Conservation (phyloP, 1,140 invertebrate genomes). For the Papilio aristodemus region DNA sequence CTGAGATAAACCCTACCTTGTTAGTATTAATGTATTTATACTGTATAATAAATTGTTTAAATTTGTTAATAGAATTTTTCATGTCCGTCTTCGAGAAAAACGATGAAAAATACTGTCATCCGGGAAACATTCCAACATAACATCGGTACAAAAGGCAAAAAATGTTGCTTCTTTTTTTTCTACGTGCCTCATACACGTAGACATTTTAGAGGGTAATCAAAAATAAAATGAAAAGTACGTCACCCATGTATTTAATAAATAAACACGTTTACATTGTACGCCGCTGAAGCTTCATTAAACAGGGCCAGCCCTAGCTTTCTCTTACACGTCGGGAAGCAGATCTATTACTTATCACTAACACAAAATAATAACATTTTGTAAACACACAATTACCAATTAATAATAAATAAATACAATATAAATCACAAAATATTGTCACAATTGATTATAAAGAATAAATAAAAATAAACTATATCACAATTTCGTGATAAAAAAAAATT, state of each 20-base stretch:
- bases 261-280: slow-evolving; percentile 68
- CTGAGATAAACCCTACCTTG: slow-evolving; percentile 63
- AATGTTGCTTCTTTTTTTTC: no score
- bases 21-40: slow-evolving; percentile 51
- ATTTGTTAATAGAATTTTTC: no score
- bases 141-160: no score
- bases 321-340: slow-evolving; percentile 52
- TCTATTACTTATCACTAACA: slow-evolving; percentile 39
- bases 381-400: slow-evolving; percentile 7
- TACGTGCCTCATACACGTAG: slow-evolving; percentile 39
- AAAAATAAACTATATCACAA: not conserved
- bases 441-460: not conserved
- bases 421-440: slow-evolving; percentile 26
- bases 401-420: slow-evolving; percentile 7
- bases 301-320: slow-evolving; percentile 59
- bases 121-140: no score
- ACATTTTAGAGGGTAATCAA: slow-evolving; percentile 32
- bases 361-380: slow-evolving; percentile 30
- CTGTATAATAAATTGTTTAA: no score
- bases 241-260: slow-evolving; percentile 66
- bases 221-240: slow-evolving; percentile 41
- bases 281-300: slow-evolving; percentile 58
- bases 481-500: slow-evolving; percentile 2
- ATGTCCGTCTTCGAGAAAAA: no score
- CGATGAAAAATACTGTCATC: no score